Conservation (phyloP, 1,140 invertebrate species). For the Pseudomyrmex flavicornis region DNA sequence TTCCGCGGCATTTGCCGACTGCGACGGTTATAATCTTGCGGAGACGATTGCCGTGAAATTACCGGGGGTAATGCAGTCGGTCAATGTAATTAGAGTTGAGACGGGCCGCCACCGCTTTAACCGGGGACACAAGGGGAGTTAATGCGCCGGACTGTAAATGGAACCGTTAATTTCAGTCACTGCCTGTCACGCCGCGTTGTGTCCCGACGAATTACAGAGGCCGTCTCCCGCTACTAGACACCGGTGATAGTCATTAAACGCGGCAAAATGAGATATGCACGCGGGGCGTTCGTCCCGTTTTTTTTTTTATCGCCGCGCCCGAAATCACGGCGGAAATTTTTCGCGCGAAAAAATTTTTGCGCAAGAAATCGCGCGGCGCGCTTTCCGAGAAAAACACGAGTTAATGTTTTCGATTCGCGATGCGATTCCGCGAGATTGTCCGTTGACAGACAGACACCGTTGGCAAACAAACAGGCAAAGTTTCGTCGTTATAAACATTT, state of each 20-base stretch:
- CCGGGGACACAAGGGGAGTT: conserved; percentile 66
- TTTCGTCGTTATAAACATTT: too few species aligned
- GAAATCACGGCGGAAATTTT: neutral
- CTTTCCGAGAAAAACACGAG: neutral
- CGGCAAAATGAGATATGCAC: conserved; percentile 18
- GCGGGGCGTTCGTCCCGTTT: neutral
- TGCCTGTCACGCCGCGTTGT: conserved; percentile 37
- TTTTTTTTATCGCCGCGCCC: conserved; percentile 8
- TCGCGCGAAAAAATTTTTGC: neutral
- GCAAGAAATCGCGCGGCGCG: neutral
- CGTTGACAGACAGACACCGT: too few species aligned
- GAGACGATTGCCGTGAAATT: conserved; percentile 72
- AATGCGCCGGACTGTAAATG: conserved; percentile 65
- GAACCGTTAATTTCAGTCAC: conserved; percentile 69
- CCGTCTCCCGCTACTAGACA: neutral
- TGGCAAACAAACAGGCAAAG: too few species aligned
- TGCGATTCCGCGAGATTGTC: too few species aligned
- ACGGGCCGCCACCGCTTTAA: conserved; percentile 59
- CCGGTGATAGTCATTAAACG: conserved; percentile 9
- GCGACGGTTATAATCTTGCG: conserved; percentile 67
- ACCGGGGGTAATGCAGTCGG: conserved; percentile 65
- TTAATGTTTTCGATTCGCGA: too few species aligned
- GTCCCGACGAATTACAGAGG: conserved; percentile 16
- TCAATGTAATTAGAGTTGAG: conserved; percentile 70
- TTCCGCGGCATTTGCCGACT: conserved; percentile 40